These are phyloP conservation scores for Syndactyla subalaris DNA, from an alignment of 2,797 vertebrate species.

Conservation along the genomic window DNA sequence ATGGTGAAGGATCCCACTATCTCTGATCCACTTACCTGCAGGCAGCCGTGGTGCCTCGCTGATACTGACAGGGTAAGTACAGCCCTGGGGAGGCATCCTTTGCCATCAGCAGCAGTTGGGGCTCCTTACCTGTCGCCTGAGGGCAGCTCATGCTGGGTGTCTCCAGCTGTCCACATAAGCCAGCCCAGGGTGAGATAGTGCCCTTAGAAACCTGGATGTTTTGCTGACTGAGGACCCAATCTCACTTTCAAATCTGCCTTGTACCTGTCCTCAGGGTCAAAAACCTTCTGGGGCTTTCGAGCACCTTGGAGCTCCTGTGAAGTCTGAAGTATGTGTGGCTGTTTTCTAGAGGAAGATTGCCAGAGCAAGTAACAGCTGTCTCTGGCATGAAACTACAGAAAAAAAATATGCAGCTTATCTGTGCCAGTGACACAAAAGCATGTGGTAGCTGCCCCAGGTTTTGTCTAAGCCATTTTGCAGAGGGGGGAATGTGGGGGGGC, in stretches of 20 bases:
- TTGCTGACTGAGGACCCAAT: slow-evolving; percentile 10
- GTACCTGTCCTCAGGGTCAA: neutral
- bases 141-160: slow-evolving; percentile 37
- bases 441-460: neutral
- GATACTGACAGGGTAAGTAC: neutral
- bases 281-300: neutral
- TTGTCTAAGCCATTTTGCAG: neutral
- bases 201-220: slow-evolving; percentile 30
- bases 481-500: rapidly evolving
- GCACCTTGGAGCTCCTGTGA: neutral
- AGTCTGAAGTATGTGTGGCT: neutral
- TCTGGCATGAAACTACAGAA: neutral
- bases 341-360: neutral
- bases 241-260: slow-evolving; percentile 12
- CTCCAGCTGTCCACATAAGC: slow-evolving; percentile 54
- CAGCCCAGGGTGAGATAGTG: slow-evolving; percentile 16
- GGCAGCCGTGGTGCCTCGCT: slow-evolving; percentile 12
- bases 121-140: slow-evolving; percentile 61
- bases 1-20: neutral
- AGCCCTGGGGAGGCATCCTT: slow-evolving; percentile 44
- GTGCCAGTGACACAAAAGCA: neutral
- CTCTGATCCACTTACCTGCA: slow-evolving; percentile 31
- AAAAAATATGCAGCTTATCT: neutral
- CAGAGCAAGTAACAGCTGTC: neutral
- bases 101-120: neutral